These are phyloP conservation scores for Drosophila nr. perissopoda DNA, from an alignment of 2,888 invertebrate genomes.

Conservation along the genomic window DNA sequence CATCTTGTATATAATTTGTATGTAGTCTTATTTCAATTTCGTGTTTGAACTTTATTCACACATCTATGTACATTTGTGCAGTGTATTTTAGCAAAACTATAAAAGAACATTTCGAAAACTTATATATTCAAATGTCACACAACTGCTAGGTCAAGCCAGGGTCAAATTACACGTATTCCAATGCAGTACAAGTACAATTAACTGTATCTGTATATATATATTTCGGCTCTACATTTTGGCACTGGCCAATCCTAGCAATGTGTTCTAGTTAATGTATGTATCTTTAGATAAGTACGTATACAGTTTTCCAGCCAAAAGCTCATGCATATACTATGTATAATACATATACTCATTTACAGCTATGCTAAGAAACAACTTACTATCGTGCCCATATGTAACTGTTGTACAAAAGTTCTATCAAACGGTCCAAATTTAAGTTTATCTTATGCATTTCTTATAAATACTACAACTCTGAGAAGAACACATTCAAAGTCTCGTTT, in stretches of 20 bases:
- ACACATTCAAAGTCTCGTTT: conserved; percentile 30
- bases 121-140: conserved; percentile 29
- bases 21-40: conserved; percentile 17
- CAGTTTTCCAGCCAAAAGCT: conserved; percentile 26
- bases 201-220: neutral
- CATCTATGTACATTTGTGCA: conserved; percentile 27
- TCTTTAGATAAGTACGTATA: conserved; percentile 28
- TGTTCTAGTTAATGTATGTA: conserved; percentile 22
- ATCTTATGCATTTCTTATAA: conserved; percentile 32
- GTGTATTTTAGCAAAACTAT: conserved; percentile 17
- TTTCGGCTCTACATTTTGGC: conserved; percentile 12
- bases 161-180: conserved; percentile 19
- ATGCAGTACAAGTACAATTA: neutral
- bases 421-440: conserved; percentile 2
- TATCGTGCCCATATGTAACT: conserved; percentile 3
- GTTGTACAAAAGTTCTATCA: conserved; percentile 9
- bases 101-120: conserved; percentile 27
- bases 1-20: conserved; percentile 24
- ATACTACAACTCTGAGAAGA: conserved; percentile 20
- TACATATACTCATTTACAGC: conserved; percentile 16
- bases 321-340: conserved; percentile 17
- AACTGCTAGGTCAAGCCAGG: conserved; percentile 4
- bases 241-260: conserved; percentile 12
- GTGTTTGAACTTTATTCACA: conserved; percentile 10
- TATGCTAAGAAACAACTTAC: conserved; percentile 31